These are phyloP conservation scores for Schizotus pectinicornis DNA, from an alignment of 2,888 invertebrate species.

Conservation along the genomic window DNA sequence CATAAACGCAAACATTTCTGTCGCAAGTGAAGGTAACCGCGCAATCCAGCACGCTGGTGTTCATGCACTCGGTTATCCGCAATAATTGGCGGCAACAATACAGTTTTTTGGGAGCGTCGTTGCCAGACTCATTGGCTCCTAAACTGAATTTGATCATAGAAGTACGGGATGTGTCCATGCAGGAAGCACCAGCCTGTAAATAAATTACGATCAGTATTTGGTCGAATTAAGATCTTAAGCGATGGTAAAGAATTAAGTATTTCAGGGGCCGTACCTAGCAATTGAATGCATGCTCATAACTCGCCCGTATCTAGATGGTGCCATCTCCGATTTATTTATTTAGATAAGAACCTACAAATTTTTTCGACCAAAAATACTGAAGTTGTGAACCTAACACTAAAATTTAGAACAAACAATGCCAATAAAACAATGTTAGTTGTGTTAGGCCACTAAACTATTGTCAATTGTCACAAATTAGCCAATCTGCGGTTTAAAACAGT, in stretches of 20 bases:
- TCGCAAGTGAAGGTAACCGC: constrained; percentile 82
- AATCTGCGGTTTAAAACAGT: no score
- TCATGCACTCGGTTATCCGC: constrained; percentile 75
- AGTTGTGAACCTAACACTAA: no score
- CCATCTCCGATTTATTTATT: no score
- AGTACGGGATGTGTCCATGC: constrained; percentile 53
- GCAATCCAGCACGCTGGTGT: constrained; percentile 77
- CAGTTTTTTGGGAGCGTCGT: constrained; percentile 60
- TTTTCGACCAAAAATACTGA: no score
- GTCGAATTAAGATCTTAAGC: not conserved
- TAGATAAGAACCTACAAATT: no score
- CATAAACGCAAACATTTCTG: constrained; percentile 78
- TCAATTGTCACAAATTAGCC: no score
- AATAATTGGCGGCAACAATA: constrained; percentile 73
- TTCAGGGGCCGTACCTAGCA: not conserved
- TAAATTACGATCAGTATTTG: not conserved
- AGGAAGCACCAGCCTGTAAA: constrained; percentile 43
- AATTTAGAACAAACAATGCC: no score
- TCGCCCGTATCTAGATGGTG: no score
- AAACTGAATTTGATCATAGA: constrained; percentile 51
- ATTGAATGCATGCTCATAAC: no score
- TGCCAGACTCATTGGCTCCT: constrained; percentile 39
- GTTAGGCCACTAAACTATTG: no score
- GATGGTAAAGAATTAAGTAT: constrained; percentile 1
- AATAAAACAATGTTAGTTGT: no score